Evolutionary conservation across 64 coral and sea anemone species (phyloP).

Genomic region (Montipora capricornis): DNA sequence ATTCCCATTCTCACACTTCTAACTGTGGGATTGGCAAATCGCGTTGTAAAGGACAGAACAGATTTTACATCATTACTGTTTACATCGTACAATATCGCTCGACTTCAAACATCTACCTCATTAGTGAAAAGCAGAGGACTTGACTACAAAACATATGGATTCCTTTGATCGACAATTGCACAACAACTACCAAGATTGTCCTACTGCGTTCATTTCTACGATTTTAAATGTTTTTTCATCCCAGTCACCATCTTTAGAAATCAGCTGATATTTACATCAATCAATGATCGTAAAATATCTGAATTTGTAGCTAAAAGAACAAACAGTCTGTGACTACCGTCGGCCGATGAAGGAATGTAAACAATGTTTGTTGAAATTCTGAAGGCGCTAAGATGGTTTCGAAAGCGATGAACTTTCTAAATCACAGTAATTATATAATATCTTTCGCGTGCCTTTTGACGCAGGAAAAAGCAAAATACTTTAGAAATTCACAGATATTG

Average conservation of each 20-base stretch:
- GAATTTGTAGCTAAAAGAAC: neutral
- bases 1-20: neutral
- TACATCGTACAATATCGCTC: neutral
- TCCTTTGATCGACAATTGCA: too few species aligned
- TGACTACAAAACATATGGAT: too few species aligned
- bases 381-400: neutral
- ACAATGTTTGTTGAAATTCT: neutral
- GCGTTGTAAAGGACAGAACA: neutral
- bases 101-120: neutral
- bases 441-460: neutral
- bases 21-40: neutral
- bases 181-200: too few species aligned
- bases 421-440: neutral
- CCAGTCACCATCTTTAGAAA: neutral
- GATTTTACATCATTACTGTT: neutral
- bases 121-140: neutral
- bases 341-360: conserved; percentile 28
- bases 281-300: neutral
- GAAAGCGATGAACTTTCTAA: neutral
- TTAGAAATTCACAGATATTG: neutral
- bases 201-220: too few species aligned
- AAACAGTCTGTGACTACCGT: neutral
- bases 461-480: neutral
- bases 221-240: neutral
- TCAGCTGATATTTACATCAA: neutral